Base-by-base conservation (phyloP, 2,797 vertebrate species). In the Hirundo rustica region DNA sequence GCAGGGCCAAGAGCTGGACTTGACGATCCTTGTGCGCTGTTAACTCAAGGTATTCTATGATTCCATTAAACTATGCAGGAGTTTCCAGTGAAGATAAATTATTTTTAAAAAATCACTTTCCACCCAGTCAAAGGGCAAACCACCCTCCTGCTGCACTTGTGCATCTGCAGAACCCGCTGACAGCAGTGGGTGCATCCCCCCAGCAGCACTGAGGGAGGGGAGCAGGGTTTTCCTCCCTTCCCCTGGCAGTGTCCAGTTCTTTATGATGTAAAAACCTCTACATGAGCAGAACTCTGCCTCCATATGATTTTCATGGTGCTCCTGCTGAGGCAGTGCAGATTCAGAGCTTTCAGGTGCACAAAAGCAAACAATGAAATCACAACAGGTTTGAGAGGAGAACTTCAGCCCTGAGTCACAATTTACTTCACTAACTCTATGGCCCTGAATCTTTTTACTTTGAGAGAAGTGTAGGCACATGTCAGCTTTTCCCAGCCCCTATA, bases 201-300 rank as follows among this genome's bases (percentile, higher is more conserved):
- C 34, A n/a, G 36, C 73, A 79, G 25, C 64, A 15, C 53, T 5
- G 32, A 22, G 48, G 17, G 29, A 88, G 13, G 26, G 23, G 34
- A 82, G 38, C 3, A 3, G 21, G 4, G 11, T 3, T 71, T 48
- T 44, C 20, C 50, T 61, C 38, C 47, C 38, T 66, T 30, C 9
- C 36, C 66, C 11, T 3, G 2, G 12, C 2, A 13, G 7, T 2
- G 2, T n/a, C 40, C 18, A 80, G 6, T 7, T 2, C 16, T 21
- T 51, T 38, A 8, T 2, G 7, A 29, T 6, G 18, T 6, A 9
- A 64, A 86, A 72, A 55, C 6, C 48, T 40, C 48, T 40, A 10
- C 32, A 22, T 3, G 3, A 72, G 16, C 8, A 72, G 50, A 51
- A 2, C 8, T 61, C 40, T 53, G 26, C 77, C 29, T 84, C 57